A percentile compares a stretch with the other conserved stretches of the same genome.
Evolutionary conservation across 2,113 vertebrate species (phyloP).

Genomic region (Pedetes capensis): DNA sequence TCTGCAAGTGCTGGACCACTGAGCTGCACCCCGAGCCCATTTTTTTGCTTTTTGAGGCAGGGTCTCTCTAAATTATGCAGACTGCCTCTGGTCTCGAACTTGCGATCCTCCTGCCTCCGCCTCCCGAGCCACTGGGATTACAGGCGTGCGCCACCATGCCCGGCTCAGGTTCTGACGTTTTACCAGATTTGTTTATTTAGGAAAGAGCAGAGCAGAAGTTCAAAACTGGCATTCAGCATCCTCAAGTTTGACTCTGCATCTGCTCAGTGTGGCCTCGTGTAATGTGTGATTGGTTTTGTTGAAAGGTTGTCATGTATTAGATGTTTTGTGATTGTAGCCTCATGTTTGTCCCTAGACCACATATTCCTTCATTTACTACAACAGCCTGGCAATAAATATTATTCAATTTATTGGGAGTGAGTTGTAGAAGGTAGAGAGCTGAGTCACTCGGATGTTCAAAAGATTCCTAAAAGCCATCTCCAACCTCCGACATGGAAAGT

Average conservation of each 20-base stretch:
- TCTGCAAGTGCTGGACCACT: too few species aligned
- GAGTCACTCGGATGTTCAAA: slow-evolving; percentile 70
- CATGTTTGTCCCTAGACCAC: not conserved
- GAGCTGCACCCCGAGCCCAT: too few species aligned
- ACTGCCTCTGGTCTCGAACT: too few species aligned
- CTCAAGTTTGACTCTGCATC: not conserved
- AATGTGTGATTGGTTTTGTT: not conserved
- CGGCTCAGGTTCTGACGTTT: not conserved
- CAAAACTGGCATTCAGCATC: not conserved
- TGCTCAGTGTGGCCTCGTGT: not conserved
- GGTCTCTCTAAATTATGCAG: too few species aligned
- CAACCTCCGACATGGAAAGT: slow-evolving; percentile 72
- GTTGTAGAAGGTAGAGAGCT: not conserved
- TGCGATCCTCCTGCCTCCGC: too few species aligned
- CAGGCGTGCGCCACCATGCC: too few species aligned
- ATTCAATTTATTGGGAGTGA: slow-evolving; percentile 20
- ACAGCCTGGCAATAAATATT: slow-evolving; percentile 33
- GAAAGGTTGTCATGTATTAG: not conserved
- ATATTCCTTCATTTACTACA: slow-evolving; percentile 26
- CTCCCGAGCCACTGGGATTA: too few species aligned
- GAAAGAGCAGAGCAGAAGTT: not conserved
- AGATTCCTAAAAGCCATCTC: slow-evolving; percentile 79
- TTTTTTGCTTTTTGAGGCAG: too few species aligned
- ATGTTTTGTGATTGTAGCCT: not conserved
- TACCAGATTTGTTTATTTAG: not conserved